phyloP scores from a whole-genome alignment of 92 coral and sea anemone species.

The Isaurus tuberculatus region DNA sequence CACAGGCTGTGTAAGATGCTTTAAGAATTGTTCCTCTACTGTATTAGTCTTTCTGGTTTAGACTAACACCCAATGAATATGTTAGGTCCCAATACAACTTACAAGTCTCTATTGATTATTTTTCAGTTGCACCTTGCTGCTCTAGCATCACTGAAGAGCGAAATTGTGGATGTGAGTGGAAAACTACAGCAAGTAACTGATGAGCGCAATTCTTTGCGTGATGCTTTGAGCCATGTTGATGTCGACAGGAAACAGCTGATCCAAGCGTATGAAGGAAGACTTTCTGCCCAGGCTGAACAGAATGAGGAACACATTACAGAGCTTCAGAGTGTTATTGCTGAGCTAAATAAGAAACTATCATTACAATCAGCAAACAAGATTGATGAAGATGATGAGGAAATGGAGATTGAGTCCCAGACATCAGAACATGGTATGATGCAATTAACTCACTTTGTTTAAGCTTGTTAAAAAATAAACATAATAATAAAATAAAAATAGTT shows the following conservation, averaged over 20 bases:
- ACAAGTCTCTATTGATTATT: no score
- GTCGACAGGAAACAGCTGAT: slow-evolving; percentile 84
- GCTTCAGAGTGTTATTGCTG: slow-evolving; percentile 97
- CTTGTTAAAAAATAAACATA: neutral
- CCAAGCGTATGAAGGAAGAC: slow-evolving; percentile 86
- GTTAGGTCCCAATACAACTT: no score
- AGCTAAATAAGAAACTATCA: slow-evolving; percentile 82
- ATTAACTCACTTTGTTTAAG: neutral
- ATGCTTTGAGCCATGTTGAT: slow-evolving; percentile 58
- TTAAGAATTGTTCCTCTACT: no score
- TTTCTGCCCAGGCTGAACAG: slow-evolving; percentile 85
- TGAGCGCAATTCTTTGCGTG: slow-evolving; percentile 82
- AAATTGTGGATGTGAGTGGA: slow-evolving; percentile 86
- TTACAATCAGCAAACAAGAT: slow-evolving; percentile 85
- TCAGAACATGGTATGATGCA: slow-evolving; percentile 82
- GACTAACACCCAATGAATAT: no score
- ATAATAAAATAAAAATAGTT: no score
- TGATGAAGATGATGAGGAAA: slow-evolving; percentile 86
- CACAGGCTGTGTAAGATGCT: no score
- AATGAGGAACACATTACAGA: slow-evolving; percentile 94
- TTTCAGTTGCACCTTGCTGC: slow-evolving; percentile 96
- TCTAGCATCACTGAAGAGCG: slow-evolving; percentile 91
- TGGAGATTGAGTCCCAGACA: slow-evolving; percentile 90
- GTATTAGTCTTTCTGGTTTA: no score
- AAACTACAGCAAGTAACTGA: slow-evolving; percentile 88